Evolutionary conservation across 2,797 vertebrate species (phyloP), one percentile per base, ranked within the genome.

Genomic region (Anas georgica): DNA sequence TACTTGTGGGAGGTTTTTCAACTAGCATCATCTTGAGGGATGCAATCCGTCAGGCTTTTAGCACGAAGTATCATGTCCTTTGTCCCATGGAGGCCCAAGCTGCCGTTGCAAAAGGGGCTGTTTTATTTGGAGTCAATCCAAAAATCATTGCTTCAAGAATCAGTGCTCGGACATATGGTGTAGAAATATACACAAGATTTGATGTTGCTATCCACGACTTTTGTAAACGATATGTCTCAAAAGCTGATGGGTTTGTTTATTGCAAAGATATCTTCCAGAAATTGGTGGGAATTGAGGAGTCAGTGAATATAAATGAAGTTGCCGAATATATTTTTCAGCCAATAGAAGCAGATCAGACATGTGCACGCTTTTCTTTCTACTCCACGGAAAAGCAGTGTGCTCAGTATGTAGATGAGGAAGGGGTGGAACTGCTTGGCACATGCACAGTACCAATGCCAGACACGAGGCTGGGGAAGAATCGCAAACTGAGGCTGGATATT

Each of bases 1-100:
- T 97, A 46, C 88, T 97, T 55, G 96, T 96, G 55, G 95, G 96
- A 67, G 95, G 95, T 37, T 97, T 94, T 94, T 93, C 89, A 0
- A 85, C 82, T 45, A 91, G 93, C 23, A 41, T 80, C 25, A 91
- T 92, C 46, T 20, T 97, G 84, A 67, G 81, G 64, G 82, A 91
- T 18, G 89, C 39, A 0, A 50, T 97, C 43, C 75, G 26, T 8
- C 3, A 91, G 46, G 70, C 46, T n/a, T 95, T 96, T 41, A 41
- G 90, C 39, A 18, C 41, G 20, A 26, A 50, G 12, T 89, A 54
- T 59, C 39, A 60, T 25, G n/a, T 92, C 70, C 75, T 95, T 29
- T 96, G 92, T 75, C 87, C 85, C 39, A 1, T 72, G 7, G 93
- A 91, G 12, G 66, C 82, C 29, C 93, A 96, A 64, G 70, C 1